These are phyloP conservation scores for Chlorops oryzae DNA, from an alignment of 1,140 invertebrate species.

Conservation along the genomic window DNA sequence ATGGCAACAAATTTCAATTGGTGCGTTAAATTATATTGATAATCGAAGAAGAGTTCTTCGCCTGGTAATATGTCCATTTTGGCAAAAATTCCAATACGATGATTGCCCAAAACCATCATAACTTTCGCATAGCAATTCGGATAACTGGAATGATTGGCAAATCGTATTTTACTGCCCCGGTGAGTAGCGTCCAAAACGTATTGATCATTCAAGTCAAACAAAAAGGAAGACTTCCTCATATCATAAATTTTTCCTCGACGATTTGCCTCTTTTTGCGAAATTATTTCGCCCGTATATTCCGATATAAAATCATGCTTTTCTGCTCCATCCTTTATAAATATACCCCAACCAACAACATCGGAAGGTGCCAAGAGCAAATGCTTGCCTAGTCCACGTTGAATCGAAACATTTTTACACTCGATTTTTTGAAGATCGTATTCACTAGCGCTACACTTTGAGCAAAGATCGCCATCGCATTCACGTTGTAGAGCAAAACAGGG, in stretches of 20 bases:
- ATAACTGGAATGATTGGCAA: conserved; percentile 99
- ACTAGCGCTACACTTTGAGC: conserved; percentile 94
- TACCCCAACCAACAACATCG: conserved; percentile 98
- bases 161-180: conserved; percentile 98
- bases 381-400: conserved; percentile 85
- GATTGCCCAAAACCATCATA: conserved; percentile 99
- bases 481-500: conserved; percentile 96
- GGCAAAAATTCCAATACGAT: conserved; percentile 98
- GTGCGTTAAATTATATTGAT: conserved; percentile 95
- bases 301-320: conserved; percentile 99
- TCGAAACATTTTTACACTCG: conserved; percentile 93
- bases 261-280: conserved; percentile 98
- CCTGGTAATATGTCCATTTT: conserved; percentile 93
- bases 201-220: conserved; percentile 98
- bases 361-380: conserved; percentile 94
- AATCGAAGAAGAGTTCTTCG: conserved; percentile 95
- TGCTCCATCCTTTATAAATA: conserved; percentile 90
- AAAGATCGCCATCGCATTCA: conserved; percentile 98
- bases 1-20: conserved; percentile 97
- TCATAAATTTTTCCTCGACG: conserved; percentile 98
- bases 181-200: conserved; percentile 98
- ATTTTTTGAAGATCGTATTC: conserved; percentile 77
- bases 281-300: conserved; percentile 98
- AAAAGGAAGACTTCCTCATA: conserved; percentile 98
- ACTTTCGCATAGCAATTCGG: conserved; percentile 99